These are phyloP conservation scores for Elephantulus edwardii DNA, from an alignment of 2,113 vertebrate genomes.

Conservation along the genomic window DNA sequence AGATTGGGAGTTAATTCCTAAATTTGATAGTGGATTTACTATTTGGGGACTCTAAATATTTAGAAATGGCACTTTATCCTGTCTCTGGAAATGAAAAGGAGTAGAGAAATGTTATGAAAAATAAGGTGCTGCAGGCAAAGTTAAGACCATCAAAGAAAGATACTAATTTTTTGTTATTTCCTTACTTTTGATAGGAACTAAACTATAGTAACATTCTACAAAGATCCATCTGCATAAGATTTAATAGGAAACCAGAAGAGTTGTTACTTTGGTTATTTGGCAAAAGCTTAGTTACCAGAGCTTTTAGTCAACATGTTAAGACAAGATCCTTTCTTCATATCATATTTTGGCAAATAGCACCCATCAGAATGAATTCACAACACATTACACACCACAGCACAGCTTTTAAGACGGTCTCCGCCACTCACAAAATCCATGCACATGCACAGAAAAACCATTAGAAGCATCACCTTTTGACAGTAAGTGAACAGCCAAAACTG, in stretches of 20 bases:
- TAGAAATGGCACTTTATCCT: conserved; percentile 41
- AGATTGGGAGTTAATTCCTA: conserved; percentile 48
- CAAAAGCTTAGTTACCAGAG: conserved; percentile 36
- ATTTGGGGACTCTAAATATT: conserved; percentile 30
- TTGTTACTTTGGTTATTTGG: conserved; percentile 56
- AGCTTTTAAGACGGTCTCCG: conserved; percentile 24
- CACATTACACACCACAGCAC: conserved; percentile 60
- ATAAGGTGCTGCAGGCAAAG: conserved; percentile 8
- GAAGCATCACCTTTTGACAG: conserved; percentile 81
- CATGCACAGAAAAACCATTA: conserved; percentile 79
- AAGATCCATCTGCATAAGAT: conserved; percentile 37
- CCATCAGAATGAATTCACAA: conserved; percentile 58
- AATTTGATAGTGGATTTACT: conserved; percentile 44
- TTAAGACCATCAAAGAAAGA: conserved; percentile 4
- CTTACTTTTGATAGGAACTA: conserved; percentile 48
- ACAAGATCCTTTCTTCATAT: conserved; percentile 35
- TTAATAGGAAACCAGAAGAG: background rate
- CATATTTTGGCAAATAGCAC: conserved; percentile 15
- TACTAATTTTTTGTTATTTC: conserved; percentile 4
- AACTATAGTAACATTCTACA: background rate
- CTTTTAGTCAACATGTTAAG: conserved; percentile 46
- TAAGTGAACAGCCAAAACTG: conserved; percentile 78
- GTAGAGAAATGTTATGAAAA: conserved; percentile 1
- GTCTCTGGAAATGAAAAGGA: conserved; percentile 18
- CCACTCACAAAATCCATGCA: conserved; percentile 74